Evolutionary conservation across 2,888 invertebrate species (phyloP), one percentile per base, ranked within the genome.

Genomic region (Ophioninae sp.): DNA sequence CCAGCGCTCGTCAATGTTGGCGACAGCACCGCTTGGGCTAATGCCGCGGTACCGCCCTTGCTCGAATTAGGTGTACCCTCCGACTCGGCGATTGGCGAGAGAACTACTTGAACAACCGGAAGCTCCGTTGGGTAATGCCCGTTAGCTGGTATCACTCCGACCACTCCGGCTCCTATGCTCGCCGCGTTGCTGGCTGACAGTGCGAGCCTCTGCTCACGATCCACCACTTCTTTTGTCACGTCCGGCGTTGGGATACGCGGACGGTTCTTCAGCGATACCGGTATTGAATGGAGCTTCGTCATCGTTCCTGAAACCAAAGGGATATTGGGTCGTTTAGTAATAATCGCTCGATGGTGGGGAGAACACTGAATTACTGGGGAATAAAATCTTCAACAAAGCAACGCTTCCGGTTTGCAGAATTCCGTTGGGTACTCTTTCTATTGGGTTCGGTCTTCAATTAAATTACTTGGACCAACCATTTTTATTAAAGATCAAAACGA

Each of bases 201-300:
- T 83, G 95, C 94, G 64, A 96, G 93, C 78, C 95, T 94, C 90
- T 95, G 95, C 89, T 96, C 96, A 78, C 96, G 94, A 88, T 96
- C 96, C 82, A 95, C 94, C 30, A 95, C 95, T 92, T 97, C 97
- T 93, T 97, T 97, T 50, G 96, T 96, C 7, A 97, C 97, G 91
- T 97, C 97, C 0, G 97, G 97, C 7, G 97, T 97, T 59, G 97
- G 97, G 87, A 98, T 97, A 75, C 97, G 95, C n/a, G 97, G 97
- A 78, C 97, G 95, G 90, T 96, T 96, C 90, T 96, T 96, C 84
- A 96, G 93, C n/a, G 95, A 95, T 85, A 95, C 94, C 7, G 96
- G 95, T 56, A 95, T 93, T 17, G 94, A 95, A 91, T 96, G 96
- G 88, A 96, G 94, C 92, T 96, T 96, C 88, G 92, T 92, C 88